Base-by-base conservation (phyloP, 2,113 vertebrate genomes). In the Paramormyrops kingsleyae region DNA sequence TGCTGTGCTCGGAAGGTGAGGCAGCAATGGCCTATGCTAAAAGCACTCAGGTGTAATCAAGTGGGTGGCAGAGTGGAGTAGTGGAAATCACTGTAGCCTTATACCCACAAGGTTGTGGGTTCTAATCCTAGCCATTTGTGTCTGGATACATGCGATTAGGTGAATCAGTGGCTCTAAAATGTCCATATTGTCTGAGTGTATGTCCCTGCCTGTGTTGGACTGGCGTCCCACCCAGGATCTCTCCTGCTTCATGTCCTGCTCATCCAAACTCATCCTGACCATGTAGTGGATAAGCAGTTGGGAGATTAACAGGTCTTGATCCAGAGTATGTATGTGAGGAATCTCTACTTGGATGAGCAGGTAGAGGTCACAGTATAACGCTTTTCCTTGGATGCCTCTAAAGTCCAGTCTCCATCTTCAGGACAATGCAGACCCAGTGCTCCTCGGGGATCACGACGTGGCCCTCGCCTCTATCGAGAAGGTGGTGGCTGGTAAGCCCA, bases 391-490 rank as follows among this genome's bases (percentile, higher is more conserved):
- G 66, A n/a, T 44, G 24, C 13, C 70, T 88, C 46, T 87, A 27
- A 70, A 74, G 19, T 52, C 62, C 70, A 80, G 74, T 90, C 27
- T 42, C 46, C 53, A 24, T 59, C 3, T 91, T 59, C 92, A 97
- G 96, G 96, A 95, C 91, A 95, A 96, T 83, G 94, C 94, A 1
- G 95, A 96, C 8, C 91, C 95, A 0, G 92, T 96, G 52, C 94
- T 97, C 21, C 95, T 91, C 85, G 95, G 96, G 13, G 97, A 97
- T 15, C 94, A 97, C 0, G 97, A 98, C 7, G 97, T 99, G 85
- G 95, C 97, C 0, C 93, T 99, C 91, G 93, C 97, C 7, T 98
- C 97, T 80, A 97, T 99, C 89, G 95, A 96, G 89, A 97, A 97
- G 91, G 95, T 99, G 83, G 97, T 99, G 88, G 98, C 97, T 59